Conservation (phyloP, 2,888 invertebrate genomes). For the Anoplius nigerrimus region DNA sequence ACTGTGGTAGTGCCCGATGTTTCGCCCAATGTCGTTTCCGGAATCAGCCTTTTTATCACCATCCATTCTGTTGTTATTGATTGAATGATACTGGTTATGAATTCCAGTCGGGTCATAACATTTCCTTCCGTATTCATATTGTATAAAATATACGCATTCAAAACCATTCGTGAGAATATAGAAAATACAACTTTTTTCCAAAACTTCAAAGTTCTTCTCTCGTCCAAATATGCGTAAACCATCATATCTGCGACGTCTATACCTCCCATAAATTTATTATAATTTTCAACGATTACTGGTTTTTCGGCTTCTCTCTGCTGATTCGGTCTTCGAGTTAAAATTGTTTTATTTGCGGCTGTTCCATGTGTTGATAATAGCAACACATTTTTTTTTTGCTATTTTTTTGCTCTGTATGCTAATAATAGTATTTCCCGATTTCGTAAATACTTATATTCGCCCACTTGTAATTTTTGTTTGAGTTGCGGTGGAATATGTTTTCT, state of each 20-base stretch:
- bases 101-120: conserved; percentile 49
- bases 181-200: conserved; percentile 58
- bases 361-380: conserved; percentile 43
- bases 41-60: too few relatives aligned
- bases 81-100: too few relatives aligned
- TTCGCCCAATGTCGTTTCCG: too few relatives aligned
- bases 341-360: conserved; percentile 32
- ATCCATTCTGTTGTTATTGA: too few relatives aligned
- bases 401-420: too few relatives aligned
- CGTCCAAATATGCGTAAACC: too few relatives aligned
- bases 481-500: too few relatives aligned
- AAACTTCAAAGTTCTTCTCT: conserved; percentile 52
- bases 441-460: conserved; percentile 48
- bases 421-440: conserved; percentile 42
- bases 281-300: conserved; percentile 37
- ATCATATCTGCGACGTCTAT: too few relatives aligned
- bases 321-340: conserved; percentile 34
- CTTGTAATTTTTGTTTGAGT: conserved; percentile 26
- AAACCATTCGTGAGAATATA: conserved; percentile 51
- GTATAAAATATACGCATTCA: conserved; percentile 44
- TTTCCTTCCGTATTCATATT: conserved; percentile 36
- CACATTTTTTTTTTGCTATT: conserved; percentile 43
- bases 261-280: too few relatives aligned
- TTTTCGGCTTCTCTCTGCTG: too few relatives aligned
- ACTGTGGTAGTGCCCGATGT: conserved; percentile 20